Percentiles rank a stretch among this genome's conserved stretches.
Evolutionary conservation across 2,113 vertebrate species (phyloP).

Genomic region (Osmerus mordax): DNA sequence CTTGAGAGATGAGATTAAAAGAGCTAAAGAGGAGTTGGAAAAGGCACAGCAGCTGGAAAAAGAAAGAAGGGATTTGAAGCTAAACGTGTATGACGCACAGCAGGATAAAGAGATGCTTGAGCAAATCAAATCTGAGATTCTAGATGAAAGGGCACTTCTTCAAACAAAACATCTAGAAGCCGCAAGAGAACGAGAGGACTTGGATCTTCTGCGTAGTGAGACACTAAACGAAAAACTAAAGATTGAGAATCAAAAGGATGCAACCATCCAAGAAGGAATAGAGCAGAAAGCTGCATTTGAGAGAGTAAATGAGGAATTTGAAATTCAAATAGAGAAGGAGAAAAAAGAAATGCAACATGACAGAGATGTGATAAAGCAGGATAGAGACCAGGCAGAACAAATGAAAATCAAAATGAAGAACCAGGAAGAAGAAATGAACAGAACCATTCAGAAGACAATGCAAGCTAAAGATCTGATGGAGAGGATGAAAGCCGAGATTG

Average conservation of each 20-base stretch:
- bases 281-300: background rate
- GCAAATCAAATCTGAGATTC: slow-evolving; percentile 8
- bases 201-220: slow-evolving; percentile 10
- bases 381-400: slow-evolving; percentile 4
- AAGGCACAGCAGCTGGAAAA: slow-evolving; percentile 3
- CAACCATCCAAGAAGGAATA: background rate
- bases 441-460: background rate
- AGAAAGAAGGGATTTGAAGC: slow-evolving; percentile 1
- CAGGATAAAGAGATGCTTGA: slow-evolving; percentile 9
- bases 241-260: background rate
- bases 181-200: slow-evolving; percentile 5
- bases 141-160: background rate
- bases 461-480: background rate
- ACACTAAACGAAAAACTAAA: background rate
- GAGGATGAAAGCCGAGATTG: background rate
- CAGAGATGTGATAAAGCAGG: background rate
- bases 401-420: slow-evolving; percentile 3
- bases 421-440: background rate
- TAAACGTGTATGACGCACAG: background rate
- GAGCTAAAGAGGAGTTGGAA: slow-evolving; percentile 1
- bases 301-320: slow-evolving; percentile 1
- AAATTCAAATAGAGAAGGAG: slow-evolving; percentile 1
- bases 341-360: slow-evolving; percentile 7
- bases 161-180: background rate
- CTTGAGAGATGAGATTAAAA: slow-evolving; percentile 7